Evolutionary conservation across 1,140 invertebrate species (phyloP), one percentile per base, ranked within the genome.

Genomic region (Stegodyphus mimosarum): DNA sequence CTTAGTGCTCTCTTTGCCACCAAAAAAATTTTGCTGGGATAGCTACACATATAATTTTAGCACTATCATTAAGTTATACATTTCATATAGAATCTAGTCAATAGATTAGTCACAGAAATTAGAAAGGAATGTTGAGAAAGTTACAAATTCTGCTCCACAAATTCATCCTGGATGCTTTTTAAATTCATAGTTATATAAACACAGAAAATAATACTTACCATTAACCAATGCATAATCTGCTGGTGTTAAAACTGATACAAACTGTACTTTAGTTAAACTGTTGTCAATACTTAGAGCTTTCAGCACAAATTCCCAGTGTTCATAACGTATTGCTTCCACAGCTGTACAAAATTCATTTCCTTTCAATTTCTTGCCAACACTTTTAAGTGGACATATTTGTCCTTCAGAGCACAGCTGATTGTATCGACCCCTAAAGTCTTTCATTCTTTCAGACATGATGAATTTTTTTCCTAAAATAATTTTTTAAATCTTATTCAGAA

Each of bases 351-450:
- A 51, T 72, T 60, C 53, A 11, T 33, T 72, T 81, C 78, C 78
- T 71, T 72, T 81, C 55, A 72, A 55, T 18, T 63, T 18, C 60
- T 72, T 81, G 7, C 60, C 15, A 10, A 81, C 48, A 51, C 78
- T 81, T 63, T 50, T 71, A 4, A 72, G 18, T 11, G 78, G 78
- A 33, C 69, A 81, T 33, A 81, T 15, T 51, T 81, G 60, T 17
- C 50, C 49, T 17, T 71, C 53, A 11, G 63, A 50, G 63, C 78
- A 81, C n/a, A 81, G 63, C 52, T 49, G 52, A n/a, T 69, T 81
- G 53, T 81, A 81, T 50, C 67, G 78, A 33, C 52, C 11, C 67
- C 67, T 72, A 72, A 81, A 81, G n/a, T 81, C 78, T 33, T 60
- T 7, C 7, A 49, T n/a, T 1, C 18, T 69, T 15, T 81, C 69